Conservation (phyloP, 2,797 vertebrate genomes). For the Xiphorhynchus erythropygius region DNA sequence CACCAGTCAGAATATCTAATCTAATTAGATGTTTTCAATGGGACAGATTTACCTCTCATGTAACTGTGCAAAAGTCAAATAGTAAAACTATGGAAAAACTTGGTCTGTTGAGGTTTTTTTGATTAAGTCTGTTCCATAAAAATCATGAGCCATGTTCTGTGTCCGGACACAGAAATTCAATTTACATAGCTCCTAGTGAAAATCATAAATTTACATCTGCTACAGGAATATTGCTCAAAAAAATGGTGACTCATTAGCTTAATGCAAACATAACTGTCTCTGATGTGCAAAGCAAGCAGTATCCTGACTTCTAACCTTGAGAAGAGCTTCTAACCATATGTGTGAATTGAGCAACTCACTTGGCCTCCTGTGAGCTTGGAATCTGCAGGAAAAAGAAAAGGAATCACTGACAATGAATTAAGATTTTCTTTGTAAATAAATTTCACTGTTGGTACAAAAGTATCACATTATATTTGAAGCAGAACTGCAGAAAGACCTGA, state of each 20-base stretch:
- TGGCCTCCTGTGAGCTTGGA: neutral
- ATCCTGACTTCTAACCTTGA: neutral
- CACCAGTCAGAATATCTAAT: neutral
- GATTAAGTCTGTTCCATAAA: neutral
- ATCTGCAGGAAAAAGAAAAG: neutral
- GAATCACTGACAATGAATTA: neutral
- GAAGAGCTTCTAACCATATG: neutral
- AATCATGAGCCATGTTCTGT: neutral
- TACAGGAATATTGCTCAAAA: neutral
- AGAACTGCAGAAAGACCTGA: neutral
- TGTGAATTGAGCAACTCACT: neutral
- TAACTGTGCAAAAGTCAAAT: neutral
- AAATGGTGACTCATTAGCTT: neutral
- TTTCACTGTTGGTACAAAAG: neutral
- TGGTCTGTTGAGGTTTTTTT: neutral
- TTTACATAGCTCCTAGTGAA: neutral
- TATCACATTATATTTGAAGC: neutral
- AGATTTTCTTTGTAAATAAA: neutral
- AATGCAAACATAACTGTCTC: neutral
- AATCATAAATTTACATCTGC: neutral
- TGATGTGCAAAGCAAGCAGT: neutral
- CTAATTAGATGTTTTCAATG: neutral
- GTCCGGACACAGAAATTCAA: neutral
- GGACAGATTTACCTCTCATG: neutral
- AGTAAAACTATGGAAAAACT: neutral